Percentiles rank a stretch among this genome's conserved stretches.
These are phyloP conservation scores for Xiphophorus maculatus DNA, from an alignment of 2,113 vertebrate genomes.

Conservation along the genomic window DNA sequence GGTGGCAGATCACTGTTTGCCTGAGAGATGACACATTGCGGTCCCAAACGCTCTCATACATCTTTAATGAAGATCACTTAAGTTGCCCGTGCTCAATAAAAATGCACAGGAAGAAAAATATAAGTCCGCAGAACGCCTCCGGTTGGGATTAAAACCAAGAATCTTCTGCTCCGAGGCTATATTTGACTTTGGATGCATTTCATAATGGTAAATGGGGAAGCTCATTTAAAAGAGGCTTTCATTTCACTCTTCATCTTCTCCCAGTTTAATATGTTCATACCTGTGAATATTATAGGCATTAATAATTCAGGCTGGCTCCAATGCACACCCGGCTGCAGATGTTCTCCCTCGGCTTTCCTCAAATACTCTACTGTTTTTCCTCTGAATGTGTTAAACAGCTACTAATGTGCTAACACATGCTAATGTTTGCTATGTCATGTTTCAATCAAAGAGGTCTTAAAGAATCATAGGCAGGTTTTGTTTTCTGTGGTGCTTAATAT, in stretches of 20 bases:
- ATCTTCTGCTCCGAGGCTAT: not conserved
- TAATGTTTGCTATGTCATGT: not conserved
- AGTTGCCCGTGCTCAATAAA: too few relatives aligned
- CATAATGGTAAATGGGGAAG: not conserved
- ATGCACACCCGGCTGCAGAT: not conserved
- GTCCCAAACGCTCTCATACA: not conserved
- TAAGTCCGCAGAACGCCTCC: not conserved
- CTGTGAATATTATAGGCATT: constrained; percentile 1
- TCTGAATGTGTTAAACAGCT: constrained; percentile 4
- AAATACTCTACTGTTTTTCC: not conserved
- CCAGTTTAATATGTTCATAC: not conserved
- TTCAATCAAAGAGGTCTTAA: not conserved
- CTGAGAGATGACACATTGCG: not conserved
- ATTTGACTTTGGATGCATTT: not conserved
- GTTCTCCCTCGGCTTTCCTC: not conserved
- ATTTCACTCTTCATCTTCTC: not conserved
- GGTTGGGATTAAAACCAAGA: not conserved
- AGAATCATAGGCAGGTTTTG: not conserved
- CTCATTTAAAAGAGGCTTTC: not conserved
- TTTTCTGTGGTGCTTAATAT: too few relatives aligned
- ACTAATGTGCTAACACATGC: not conserved
- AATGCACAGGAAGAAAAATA: not conserved
- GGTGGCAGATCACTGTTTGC: constrained; percentile 17
- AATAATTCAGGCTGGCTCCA: not conserved
- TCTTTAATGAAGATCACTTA: not conserved